These are phyloP conservation scores for Thyatira batis DNA, from an alignment of 2,888 invertebrate genomes.

Conservation along the genomic window DNA sequence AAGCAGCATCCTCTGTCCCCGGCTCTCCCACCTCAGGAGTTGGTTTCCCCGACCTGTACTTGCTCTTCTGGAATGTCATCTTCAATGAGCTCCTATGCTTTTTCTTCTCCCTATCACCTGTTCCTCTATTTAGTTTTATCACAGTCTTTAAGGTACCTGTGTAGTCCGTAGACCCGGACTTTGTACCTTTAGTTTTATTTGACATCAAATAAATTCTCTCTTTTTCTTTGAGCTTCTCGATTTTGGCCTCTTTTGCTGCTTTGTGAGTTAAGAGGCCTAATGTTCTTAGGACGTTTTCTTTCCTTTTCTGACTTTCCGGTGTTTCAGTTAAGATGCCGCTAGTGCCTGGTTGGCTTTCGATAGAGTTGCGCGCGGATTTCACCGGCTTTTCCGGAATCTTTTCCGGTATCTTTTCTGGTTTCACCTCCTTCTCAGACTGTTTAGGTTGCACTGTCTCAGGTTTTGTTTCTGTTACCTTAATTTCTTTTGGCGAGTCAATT, in stretches of 20 bases:
- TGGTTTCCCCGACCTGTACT: constrained; percentile 82
- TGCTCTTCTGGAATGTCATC: constrained; percentile 89
- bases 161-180: constrained; percentile 79
- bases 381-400: constrained; percentile 38
- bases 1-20: constrained; percentile 67
- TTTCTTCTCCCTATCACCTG: constrained; percentile 79
- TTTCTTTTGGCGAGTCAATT: constrained; percentile 12
- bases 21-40: constrained; percentile 66
- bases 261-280: constrained; percentile 89
- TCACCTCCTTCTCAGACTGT: constrained; percentile 19
- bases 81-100: constrained; percentile 87
- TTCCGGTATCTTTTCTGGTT: constrained; percentile 36
- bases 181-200: constrained; percentile 55
- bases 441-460: constrained; percentile 22
- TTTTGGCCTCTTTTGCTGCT: constrained; percentile 87
- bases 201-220: constrained; percentile 60
- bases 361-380: constrained; percentile 58
- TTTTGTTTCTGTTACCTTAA: constrained; percentile 14
- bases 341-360: constrained; percentile 61
- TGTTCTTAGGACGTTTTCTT: constrained; percentile 88
- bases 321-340: constrained; percentile 73
- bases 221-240: constrained; percentile 80
- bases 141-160: constrained; percentile 93
- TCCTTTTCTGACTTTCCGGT: constrained; percentile 85
- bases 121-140: constrained; percentile 87